Base-by-base conservation (phyloP, 2,888 invertebrate genomes). In the Harpagoxenus sublaevis region DNA sequence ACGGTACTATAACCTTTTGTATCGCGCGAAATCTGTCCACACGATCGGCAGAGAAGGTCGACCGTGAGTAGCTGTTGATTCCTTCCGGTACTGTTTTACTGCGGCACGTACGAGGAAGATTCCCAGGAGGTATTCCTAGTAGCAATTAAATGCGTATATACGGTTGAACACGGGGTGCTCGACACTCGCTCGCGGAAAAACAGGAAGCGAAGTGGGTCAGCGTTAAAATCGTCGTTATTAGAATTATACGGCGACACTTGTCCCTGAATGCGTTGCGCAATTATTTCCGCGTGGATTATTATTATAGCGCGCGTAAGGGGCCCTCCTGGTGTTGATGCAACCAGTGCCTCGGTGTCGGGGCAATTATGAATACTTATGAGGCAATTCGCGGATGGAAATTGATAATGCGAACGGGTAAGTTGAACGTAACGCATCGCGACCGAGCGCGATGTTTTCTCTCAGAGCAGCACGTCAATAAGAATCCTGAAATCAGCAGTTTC, bases 161-260 rank as follows among this genome's bases (percentile, higher is more conserved):
- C 63, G 63, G 75, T 28, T 78, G 42, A 28, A n/a, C 77, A 39
- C 53, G 12, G 71, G 66, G 66, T 15, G 55, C 68, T 73, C 74
- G 62, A 77, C 71, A 35, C 68, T 60, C 53, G 31, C 70, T 51
- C 68, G 82, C 82, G 84, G 90, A 86, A 90, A 90, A 84, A 74
- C 78, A 88, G 86, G 88, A 85, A 87, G 86, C 85, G 89, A 92
- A 91, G 88, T 92, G 84, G 92, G 92, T 91, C 91, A 92, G 86
- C 85, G 86, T 88, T 86, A 89, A 89, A 89, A 66, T 60, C 74
- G 77, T 74, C 60, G 45, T 70, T 74, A 68, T 77, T 63, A 77
- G 74, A 68, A 71, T 73, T 74, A 65, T 55, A 63, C 42, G 6
- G 78, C 62, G 4, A 39, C 74, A 10, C 45, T 45, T 15, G 71